Conservation (phyloP, 2,113 vertebrate species). For the Serilophus lunatus region DNA sequence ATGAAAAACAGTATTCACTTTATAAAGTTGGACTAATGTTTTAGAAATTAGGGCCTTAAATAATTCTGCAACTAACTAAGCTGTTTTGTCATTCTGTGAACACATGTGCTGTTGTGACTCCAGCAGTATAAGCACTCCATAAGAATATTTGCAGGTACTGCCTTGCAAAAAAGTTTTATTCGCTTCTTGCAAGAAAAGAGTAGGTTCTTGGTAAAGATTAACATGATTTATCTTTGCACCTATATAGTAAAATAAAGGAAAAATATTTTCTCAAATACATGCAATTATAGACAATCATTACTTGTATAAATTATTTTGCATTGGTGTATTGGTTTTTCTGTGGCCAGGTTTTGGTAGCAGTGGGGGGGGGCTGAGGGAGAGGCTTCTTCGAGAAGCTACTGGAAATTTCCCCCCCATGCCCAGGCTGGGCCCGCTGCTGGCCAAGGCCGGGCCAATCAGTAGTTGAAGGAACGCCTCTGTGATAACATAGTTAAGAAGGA, state of each 20-base stretch:
- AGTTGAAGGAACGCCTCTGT: too few species aligned
- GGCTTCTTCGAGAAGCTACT: too few species aligned
- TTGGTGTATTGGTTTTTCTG: too few species aligned
- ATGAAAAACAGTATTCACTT: conserved; percentile 12
- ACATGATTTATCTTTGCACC: neutral
- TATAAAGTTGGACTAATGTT: neutral
- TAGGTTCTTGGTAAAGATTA: neutral
- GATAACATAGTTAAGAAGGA: too few species aligned
- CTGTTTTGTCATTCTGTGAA: conserved; percentile 27
- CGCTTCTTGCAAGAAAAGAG: conserved; percentile 20
- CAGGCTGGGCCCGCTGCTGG: too few species aligned
- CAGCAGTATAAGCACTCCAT: neutral
- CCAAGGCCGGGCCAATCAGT: too few species aligned
- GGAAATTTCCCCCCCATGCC: too few species aligned
- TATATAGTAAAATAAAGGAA: neutral
- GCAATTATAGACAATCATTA: neutral
- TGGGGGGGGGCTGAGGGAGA: too few species aligned
- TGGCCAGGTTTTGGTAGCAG: too few species aligned
- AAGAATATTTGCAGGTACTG: neutral
- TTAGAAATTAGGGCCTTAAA: neutral
- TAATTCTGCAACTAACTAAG: conserved; percentile 33
- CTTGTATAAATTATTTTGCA: neutral
- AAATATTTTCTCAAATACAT: neutral
- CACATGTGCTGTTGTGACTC: neutral
- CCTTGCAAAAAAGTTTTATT: neutral